A percentile compares a stretch with the other conserved stretches of the same genome.
Evolutionary conservation across 2,888 invertebrate species (phyloP).

Genomic region (Thera obeliscata): DNA sequence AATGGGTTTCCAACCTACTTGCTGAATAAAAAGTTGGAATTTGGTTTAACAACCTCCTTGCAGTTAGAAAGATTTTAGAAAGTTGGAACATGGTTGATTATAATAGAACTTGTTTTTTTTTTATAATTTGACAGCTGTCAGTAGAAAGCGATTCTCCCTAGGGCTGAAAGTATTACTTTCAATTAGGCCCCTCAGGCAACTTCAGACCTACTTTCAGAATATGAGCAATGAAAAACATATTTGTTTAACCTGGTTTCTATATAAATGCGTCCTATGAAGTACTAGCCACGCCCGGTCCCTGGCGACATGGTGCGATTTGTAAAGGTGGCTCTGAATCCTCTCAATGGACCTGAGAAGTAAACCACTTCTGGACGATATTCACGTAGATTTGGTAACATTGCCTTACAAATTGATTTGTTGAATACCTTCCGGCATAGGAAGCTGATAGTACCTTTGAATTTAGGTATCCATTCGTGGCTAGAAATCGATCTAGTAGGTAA

Average conservation of each 20-base stretch:
- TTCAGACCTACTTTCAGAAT: no score
- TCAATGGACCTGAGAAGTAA: conserved; percentile 46
- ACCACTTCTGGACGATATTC: conserved; percentile 43
- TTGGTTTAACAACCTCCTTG: no score
- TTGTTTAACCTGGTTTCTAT: conserved; percentile 7
- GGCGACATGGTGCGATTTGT: conserved; percentile 59
- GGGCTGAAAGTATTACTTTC: no score
- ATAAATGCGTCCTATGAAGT: conserved; percentile 27
- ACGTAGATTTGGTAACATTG: conserved; percentile 27
- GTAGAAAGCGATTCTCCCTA: no score
- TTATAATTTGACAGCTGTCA: no score
- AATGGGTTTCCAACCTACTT: no score
- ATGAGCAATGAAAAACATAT: not conserved
- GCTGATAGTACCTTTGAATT: conserved; percentile 11
- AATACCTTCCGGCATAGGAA: conserved; percentile 9
- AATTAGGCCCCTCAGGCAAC: no score
- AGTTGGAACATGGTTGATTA: no score
- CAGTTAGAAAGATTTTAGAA: no score
- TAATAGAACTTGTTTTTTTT: no score
- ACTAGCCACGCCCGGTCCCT: conserved; percentile 51
- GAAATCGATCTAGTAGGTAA: no score
- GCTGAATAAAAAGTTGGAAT: no score
- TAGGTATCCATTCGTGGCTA: not conserved
- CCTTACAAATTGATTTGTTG: conserved; percentile 28
- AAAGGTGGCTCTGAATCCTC: conserved; percentile 53